phyloP scores from a whole-genome alignment of 2,113 vertebrate genomes.

The Tyrannus savana region DNA sequence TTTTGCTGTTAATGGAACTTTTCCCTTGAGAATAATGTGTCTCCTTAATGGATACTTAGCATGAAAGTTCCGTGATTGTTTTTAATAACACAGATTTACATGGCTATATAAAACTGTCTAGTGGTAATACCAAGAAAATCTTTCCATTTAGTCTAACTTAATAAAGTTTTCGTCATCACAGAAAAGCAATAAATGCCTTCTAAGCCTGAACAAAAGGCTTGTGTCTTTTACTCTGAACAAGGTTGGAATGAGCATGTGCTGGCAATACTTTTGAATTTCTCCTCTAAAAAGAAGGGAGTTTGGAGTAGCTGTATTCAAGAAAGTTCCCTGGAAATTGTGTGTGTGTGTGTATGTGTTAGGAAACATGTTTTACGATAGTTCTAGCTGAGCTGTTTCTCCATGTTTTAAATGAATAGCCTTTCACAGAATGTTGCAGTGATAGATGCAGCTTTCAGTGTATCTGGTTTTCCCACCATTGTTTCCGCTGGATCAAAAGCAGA shows the following conservation, averaged over 20 bases:
- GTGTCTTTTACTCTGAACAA: background rate
- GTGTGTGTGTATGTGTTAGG: background rate
- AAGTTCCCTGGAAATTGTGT: background rate
- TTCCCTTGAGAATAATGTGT: background rate
- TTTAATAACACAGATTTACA: background rate
- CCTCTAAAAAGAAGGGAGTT: background rate
- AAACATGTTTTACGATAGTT: rapidly evolving
- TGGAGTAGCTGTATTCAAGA: background rate
- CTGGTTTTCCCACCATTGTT: background rate
- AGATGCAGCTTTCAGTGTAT: background rate
- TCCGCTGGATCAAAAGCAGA: background rate
- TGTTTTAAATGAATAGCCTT: background rate
- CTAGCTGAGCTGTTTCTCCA: background rate
- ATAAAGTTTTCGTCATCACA: background rate
- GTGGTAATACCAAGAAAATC: background rate
- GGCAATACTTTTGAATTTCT: background rate
- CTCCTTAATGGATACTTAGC: background rate
- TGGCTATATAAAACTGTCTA: background rate
- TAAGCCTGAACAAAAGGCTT: background rate
- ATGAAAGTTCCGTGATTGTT: background rate
- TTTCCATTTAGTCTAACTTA: background rate
- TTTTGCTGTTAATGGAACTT: background rate
- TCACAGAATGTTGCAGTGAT: background rate
- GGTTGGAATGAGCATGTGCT: background rate
- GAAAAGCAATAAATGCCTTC: background rate